Evolutionary conservation across 2,888 invertebrate species (phyloP), one percentile per base, ranked within the genome.

Genomic region (Drosophila rubida): DNA sequence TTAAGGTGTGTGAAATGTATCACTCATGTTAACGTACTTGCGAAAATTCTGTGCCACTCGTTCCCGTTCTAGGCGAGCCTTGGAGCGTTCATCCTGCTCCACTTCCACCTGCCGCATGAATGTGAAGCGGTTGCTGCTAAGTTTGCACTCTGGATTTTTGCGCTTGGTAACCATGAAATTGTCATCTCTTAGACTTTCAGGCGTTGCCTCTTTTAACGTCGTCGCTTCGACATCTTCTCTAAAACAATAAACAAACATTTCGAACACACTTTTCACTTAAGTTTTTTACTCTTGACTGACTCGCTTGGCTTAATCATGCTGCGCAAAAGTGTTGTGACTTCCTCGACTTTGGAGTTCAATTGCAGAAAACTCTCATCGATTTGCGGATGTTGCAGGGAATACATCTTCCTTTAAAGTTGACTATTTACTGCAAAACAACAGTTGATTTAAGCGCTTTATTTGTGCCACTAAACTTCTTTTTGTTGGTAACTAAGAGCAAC

Each of bases 91-190:
- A 3, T 94, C 94, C 0, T 95, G 96, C 89, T 97, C 97, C 81
- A 94, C 94, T 81, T 96, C 95, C 7, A 96, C 92, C 90, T 94
- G 94, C 48, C 93, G 93, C 96, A 96, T 97, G 91, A 96, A 97
- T 2, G 93, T 93, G 22, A 95, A 94, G 92, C 93, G 93, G 86
- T 93, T 93, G 69, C 93, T 32, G 4, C n/a, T 32, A 4, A 91
- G 86, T 92, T 92, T 8, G 87, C 91, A 91, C 63, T 64, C 0
- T 19, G 4, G 11, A 19, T 9, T 7, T 44, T 45, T 5, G 19
- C 1, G 44, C 35, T 55, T 23, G 11, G 92, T 94, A 62, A 96
- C 89, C 71, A 94, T 91, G 69, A 94, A 91, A 85, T 93, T 92
- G 6, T 90, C 89, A 16, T 90, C 90, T 32, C 89, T 87, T 2